Percentiles rank a stretch among this genome's conserved stretches.
Conservation (phyloP, 2,888 invertebrate species). For the Therioaphis trifolii region DNA sequence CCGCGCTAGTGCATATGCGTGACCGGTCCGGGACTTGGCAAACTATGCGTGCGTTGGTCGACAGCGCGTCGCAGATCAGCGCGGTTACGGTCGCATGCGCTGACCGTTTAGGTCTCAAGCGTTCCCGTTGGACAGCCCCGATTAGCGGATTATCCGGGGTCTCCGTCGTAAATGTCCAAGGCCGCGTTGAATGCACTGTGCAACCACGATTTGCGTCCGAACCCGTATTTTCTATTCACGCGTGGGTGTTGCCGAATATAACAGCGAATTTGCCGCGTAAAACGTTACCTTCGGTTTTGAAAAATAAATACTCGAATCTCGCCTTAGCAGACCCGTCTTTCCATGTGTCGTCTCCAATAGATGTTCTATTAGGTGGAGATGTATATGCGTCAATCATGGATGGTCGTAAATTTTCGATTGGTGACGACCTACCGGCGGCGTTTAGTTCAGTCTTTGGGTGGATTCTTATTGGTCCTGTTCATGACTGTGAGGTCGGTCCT, state of each 20-base stretch:
- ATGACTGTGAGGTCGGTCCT: neutral
- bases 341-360: neutral
- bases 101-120: neutral
- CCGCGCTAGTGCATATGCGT: neutral
- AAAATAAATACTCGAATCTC: neutral
- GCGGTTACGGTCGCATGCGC: neutral
- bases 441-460: neutral
- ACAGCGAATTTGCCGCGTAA: neutral
- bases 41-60: neutral
- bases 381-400: neutral
- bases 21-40: neutral
- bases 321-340: neutral
- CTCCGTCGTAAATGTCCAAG: neutral
- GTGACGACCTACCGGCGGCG: neutral
- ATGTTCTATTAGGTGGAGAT: neutral
- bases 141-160: neutral
- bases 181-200: neutral
- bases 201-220: conserved; percentile 2
- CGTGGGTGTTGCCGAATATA: neutral
- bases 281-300: neutral
- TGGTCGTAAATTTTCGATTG: neutral
- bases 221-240: neutral
- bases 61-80: neutral
- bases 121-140: neutral
- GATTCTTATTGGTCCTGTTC: neutral